Base-by-base conservation (phyloP, 2,797 vertebrate genomes). In the Babyrousa celebensis region DNA sequence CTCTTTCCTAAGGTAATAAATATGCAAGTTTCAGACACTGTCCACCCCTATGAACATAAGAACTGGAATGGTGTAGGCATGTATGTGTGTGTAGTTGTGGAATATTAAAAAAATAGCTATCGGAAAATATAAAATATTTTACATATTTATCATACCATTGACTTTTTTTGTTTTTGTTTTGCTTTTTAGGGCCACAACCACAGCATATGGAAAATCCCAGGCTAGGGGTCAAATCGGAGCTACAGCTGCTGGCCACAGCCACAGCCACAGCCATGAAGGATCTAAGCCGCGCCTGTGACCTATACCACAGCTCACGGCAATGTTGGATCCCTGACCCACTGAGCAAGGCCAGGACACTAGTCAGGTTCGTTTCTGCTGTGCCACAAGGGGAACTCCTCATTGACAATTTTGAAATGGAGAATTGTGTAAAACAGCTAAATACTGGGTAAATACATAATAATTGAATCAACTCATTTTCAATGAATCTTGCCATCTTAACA, bases 391-490 rank as follows among this genome's bases (percentile, higher is more conserved):
- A 48, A 7, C 43, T 48, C 43, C 43, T 48, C 43, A 48, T 10
- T 77, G 16, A 89, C 36, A 92, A 68, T 52, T 92, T 40, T 78
- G 3, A 91, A 95, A 62, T 91, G 17, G n/a, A 52, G 32, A 77
- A 58, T 36, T 95, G 0, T 58, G 1, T 32, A 72, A 97, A 71
- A 77, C 71, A 91, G 16, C 23, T 21, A 87, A 74, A 71, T 63
- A 52, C 54, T 96, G 4, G 18, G 65, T 87, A 89, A 78, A 67
- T 62, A 20, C 4, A 48, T 79, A 85, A 56, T 56, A 75, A 94
- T 36, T 48, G 18, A 94, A 82, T 78, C 63, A 92, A 85, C 29
- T 68, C 58, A 3, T 77, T 95, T 91, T 74, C 86, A 94, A 10
- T 68, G 63, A 89, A 78, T 67, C 56, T 54, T 9, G 10, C 23